These are phyloP conservation scores for Antennarius striatus DNA, from an alignment of 2,113 vertebrate genomes.

Conservation along the genomic window DNA sequence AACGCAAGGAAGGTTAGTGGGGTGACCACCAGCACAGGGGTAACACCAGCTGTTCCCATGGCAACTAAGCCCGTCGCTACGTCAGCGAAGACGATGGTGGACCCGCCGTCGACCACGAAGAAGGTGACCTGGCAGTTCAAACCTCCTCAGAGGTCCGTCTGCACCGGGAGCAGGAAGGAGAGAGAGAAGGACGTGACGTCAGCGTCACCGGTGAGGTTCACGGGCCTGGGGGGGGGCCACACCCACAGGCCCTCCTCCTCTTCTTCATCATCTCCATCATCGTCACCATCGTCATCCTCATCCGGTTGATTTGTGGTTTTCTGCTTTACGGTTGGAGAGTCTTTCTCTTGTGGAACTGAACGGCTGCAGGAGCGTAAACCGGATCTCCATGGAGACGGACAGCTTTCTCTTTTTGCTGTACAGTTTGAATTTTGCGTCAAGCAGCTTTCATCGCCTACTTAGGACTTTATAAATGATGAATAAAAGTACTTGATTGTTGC, in stretches of 20 bases:
- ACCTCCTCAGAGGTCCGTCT: conserved; percentile 72
- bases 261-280: conserved; percentile 65
- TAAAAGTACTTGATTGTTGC: conserved; percentile 25
- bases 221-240: conserved; percentile 30
- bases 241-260: conserved; percentile 41
- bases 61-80: conserved; percentile 21
- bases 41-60: conserved; percentile 29
- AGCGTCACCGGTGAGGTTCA: conserved; percentile 31
- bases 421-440: conserved; percentile 24
- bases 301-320: conserved; percentile 53
- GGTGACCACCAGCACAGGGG: conserved; percentile 20
- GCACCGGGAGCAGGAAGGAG: conserved; percentile 74
- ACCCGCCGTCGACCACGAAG: conserved; percentile 53
- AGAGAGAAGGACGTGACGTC: conserved; percentile 56
- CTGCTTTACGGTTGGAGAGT: not conserved
- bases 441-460: conserved; percentile 56
- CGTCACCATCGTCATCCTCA: conserved; percentile 65
- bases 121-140: conserved; percentile 78
- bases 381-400: conserved; percentile 20
- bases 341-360: conserved; percentile 8
- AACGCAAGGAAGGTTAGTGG: not conserved
- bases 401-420: conserved; percentile 31
- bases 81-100: not conserved
- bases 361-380: conserved; percentile 34
- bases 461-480: conserved; percentile 37